phyloP scores from a whole-genome alignment of 2,888 invertebrate species.

The Archips xylosteana region DNA sequence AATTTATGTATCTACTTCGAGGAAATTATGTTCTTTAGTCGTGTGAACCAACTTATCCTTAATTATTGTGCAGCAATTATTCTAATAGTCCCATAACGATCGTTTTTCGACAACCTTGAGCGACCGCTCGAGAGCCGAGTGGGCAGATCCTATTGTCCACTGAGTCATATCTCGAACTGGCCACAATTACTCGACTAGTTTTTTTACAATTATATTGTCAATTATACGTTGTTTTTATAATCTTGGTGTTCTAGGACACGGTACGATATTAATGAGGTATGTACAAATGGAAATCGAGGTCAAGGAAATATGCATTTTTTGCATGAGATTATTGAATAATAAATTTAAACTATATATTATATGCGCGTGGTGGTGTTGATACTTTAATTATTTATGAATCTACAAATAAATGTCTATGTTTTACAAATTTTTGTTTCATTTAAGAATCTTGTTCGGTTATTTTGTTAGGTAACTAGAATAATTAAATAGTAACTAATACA shows the following conservation, averaged over 20 bases:
- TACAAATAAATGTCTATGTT: constrained; percentile 39
- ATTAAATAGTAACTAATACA: no score
- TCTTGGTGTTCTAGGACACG: constrained; percentile 32
- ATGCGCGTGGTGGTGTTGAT: constrained; percentile 30
- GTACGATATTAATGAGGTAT: constrained; percentile 40
- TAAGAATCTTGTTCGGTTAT: neutral
- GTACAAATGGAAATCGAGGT: constrained; percentile 53
- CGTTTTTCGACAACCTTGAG: constrained; percentile 46
- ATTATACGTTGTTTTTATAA: constrained; percentile 47
- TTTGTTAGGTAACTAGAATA: no score
- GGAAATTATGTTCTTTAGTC: neutral
- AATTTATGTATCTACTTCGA: neutral
- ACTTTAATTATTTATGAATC: constrained; percentile 35
- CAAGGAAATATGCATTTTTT: constrained; percentile 40
- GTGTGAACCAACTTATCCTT: constrained; percentile 22
- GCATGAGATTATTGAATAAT: constrained; percentile 9
- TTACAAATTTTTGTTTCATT: constrained; percentile 13
- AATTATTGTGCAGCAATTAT: constrained; percentile 28
- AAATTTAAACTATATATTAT: constrained; percentile 10
- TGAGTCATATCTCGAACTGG: constrained; percentile 43
- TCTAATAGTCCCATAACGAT: constrained; percentile 39
- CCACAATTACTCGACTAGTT: constrained; percentile 23
- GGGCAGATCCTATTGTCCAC: constrained; percentile 48
- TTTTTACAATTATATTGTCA: constrained; percentile 51
- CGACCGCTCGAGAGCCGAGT: constrained; percentile 16